Conservation (phyloP, 2,113 vertebrate species). For the Engystomops pustulosus region DNA sequence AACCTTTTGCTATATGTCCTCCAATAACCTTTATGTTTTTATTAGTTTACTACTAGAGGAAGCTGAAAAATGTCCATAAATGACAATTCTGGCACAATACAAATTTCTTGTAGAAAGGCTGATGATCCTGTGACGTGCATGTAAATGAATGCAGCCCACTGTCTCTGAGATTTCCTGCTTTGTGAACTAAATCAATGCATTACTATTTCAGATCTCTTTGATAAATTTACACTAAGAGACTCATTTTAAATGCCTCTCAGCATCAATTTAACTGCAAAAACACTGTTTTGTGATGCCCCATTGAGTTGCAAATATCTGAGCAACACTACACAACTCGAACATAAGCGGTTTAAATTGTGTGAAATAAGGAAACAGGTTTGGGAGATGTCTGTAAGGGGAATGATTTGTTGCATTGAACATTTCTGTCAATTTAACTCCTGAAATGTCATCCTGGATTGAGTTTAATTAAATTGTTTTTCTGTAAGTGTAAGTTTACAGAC, state of each 20-base stretch:
- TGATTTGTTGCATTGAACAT: conserved; percentile 13
- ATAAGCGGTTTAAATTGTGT: conserved; percentile 30
- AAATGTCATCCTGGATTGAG: neutral
- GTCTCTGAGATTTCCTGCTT: conserved; percentile 55
- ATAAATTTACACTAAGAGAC: conserved; percentile 53
- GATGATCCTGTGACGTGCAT: conserved; percentile 43
- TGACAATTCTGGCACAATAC: conserved; percentile 29
- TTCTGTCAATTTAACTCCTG: neutral
- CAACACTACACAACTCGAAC: conserved; percentile 33
- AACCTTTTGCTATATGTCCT: conserved; percentile 15
- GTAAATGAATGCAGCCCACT: conserved; percentile 46
- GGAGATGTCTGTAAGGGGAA: neutral
- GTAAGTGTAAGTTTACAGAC: too few species aligned
- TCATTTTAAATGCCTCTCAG: conserved; percentile 49
- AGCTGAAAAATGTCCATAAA: conserved; percentile 22
- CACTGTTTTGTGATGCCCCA: conserved; percentile 49
- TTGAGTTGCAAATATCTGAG: conserved; percentile 54
- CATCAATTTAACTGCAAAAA: conserved; percentile 51
- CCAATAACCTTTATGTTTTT: conserved; percentile 39
- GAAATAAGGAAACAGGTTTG: neutral
- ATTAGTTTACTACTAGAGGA: conserved; percentile 17
- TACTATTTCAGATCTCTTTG: conserved; percentile 54
- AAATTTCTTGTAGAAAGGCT: conserved; percentile 20
- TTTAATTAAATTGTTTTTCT: too few species aligned
- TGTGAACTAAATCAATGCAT: conserved; percentile 52